These are phyloP conservation scores for Ectemnius continuus DNA, from an alignment of 2,888 invertebrate genomes.

Conservation along the genomic window DNA sequence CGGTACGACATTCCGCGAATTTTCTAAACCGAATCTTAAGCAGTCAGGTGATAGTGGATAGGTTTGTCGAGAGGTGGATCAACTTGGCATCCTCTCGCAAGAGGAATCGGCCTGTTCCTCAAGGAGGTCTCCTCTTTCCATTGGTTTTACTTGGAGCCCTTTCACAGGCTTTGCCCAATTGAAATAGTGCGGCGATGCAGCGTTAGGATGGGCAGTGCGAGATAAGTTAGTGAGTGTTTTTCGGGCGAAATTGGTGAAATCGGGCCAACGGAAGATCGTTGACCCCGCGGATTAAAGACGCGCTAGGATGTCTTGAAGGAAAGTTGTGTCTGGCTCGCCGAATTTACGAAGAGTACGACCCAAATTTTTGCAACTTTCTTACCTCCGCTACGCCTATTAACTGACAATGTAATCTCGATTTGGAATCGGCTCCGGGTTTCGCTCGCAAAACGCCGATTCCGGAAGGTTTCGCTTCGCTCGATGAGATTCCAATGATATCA, in stretches of 20 bases:
- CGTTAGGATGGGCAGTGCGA: too few relatives aligned
- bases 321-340: slow-evolving; percentile 41
- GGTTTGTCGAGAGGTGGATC: neutral
- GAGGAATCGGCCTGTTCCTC: neutral
- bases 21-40: too few relatives aligned
- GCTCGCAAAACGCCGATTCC: too few relatives aligned
- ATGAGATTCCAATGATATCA: neutral
- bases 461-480: too few relatives aligned
- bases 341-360: neutral
- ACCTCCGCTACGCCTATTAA: neutral
- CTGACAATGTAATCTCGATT: neutral
- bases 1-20: too few relatives aligned
- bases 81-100: neutral
- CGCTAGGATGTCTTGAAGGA: slow-evolving; percentile 53
- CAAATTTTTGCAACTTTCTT: slow-evolving; percentile 2
- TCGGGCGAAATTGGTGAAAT: slow-evolving; percentile 60
- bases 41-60: neutral
- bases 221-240: slow-evolving; percentile 19
- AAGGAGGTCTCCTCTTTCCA: neutral
- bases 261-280: slow-evolving; percentile 54
- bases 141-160: neutral
- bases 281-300: slow-evolving; percentile 54
- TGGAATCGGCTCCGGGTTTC: too few relatives aligned
- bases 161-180: neutral
- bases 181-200: too few relatives aligned